Conservation (phyloP, 2,797 vertebrate genomes). For the Knipowitschia caucasica region DNA sequence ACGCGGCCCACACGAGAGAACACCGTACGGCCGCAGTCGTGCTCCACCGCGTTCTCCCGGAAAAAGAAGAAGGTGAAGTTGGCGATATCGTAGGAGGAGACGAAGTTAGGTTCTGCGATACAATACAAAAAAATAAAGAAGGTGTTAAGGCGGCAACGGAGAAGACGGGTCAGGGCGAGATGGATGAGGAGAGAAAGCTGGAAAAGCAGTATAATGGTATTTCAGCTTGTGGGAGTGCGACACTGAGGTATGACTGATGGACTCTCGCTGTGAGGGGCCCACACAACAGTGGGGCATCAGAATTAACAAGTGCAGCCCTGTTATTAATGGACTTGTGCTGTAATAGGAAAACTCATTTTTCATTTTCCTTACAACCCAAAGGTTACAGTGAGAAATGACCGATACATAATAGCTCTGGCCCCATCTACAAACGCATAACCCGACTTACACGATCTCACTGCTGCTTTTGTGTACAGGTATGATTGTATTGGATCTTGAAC, state of each 20-base stretch:
- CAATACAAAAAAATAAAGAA: slow-evolving; percentile 2
- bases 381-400: slow-evolving; percentile 71
- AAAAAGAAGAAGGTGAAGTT: slow-evolving; percentile 98
- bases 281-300: slow-evolving; percentile 64
- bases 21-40: slow-evolving; percentile 91
- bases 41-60: slow-evolving; percentile 93
- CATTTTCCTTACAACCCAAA: slow-evolving; percentile 60
- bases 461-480: slow-evolving; percentile 62
- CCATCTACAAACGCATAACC: slow-evolving; percentile 50
- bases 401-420: slow-evolving; percentile 64
- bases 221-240: slow-evolving; percentile 43
- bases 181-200: slow-evolving; percentile 30
- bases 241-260: slow-evolving; percentile 54
- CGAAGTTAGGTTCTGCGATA: slow-evolving; percentile 91
- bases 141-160: background rate
- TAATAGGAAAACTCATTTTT: slow-evolving; percentile 73
- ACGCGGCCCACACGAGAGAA: slow-evolving; percentile 92
- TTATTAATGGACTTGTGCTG: slow-evolving; percentile 69
- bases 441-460: slow-evolving; percentile 41
- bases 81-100: slow-evolving; percentile 93
- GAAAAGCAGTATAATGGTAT: slow-evolving; percentile 37
- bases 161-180: slow-evolving; percentile 19
- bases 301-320: slow-evolving; percentile 60
- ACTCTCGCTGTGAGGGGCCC: slow-evolving; percentile 42
- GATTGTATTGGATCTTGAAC: slow-evolving; percentile 65